phyloP scores from a whole-genome alignment of 1,140 invertebrate genomes.

The Atta colombica region DNA sequence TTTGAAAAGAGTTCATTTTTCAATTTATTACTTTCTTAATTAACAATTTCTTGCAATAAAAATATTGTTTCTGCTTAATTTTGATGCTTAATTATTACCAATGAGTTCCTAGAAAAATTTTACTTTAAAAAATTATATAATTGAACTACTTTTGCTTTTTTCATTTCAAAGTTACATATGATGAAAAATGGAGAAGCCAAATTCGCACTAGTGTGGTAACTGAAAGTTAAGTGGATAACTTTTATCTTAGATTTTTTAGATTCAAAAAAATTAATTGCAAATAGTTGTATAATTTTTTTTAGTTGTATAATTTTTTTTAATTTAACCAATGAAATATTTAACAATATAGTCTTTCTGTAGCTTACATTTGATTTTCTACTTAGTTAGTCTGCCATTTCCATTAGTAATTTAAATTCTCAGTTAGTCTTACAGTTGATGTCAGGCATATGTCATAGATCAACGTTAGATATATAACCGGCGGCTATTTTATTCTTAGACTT shows the following conservation, averaged over 20 bases:
- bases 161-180: no score
- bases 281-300: neutral
- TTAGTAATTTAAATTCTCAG: neutral
- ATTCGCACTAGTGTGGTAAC: no score
- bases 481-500: constrained; percentile 25
- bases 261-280: neutral
- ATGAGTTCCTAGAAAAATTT: no score
- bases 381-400: neutral
- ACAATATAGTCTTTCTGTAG: neutral
- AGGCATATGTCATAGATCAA: constrained; percentile 56
- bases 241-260: neutral
- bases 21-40: no score
- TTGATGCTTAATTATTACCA: no score
- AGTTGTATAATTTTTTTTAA: neutral
- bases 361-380: neutral
- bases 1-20: no score
- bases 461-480: constrained; percentile 37
- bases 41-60: no score
- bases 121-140: no score
- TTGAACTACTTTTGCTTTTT: no score
- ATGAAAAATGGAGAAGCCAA: no score
- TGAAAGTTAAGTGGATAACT: neutral
- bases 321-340: neutral
- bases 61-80: no score
- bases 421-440: constrained; percentile 34